Percentiles rank a stretch among this genome's conserved stretches.
Conservation (phyloP, 2,888 invertebrate species). For the Erebia palarica region DNA sequence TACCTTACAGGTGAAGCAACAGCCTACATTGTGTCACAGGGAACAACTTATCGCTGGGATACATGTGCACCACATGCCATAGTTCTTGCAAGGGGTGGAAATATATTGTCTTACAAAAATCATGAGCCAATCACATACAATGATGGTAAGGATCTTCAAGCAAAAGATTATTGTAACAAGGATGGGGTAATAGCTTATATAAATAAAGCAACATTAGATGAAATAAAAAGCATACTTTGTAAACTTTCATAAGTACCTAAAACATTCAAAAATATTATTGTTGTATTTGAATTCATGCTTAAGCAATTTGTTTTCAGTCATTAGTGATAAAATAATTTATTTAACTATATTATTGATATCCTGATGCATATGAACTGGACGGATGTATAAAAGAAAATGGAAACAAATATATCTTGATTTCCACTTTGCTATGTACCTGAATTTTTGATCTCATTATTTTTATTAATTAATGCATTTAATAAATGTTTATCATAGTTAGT, state of each 20-base stretch:
- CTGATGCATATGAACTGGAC: background rate
- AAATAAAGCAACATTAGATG: conserved; percentile 49
- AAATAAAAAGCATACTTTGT: conserved; percentile 42
- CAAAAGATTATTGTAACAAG: conserved; percentile 64
- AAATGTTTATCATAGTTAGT: background rate
- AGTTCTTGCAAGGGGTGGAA: conserved; percentile 90
- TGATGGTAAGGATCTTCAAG: conserved; percentile 52
- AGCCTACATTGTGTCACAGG: conserved; percentile 89
- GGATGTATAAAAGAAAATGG: background rate
- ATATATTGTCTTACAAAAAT: conserved; percentile 69
- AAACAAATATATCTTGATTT: background rate
- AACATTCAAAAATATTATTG: background rate
- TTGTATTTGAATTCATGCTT: background rate
- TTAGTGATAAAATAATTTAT: background rate
- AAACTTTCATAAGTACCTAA: conserved; percentile 2
- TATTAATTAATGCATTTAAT: background rate
- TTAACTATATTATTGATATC: background rate
- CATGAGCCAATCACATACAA: conserved; percentile 62
- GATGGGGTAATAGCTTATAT: conserved; percentile 68
- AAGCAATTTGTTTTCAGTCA: background rate
- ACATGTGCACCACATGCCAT: conserved; percentile 96
- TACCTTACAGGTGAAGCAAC: conserved; percentile 64
- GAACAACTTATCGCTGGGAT: conserved; percentile 95
- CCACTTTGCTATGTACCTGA: conserved; percentile 25
- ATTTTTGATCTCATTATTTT: conserved; percentile 28